A percentile compares a stretch with the other conserved stretches of the same genome.
phyloP scores from a whole-genome alignment of 1,140 invertebrate species.

The Drosophila sproati region DNA sequence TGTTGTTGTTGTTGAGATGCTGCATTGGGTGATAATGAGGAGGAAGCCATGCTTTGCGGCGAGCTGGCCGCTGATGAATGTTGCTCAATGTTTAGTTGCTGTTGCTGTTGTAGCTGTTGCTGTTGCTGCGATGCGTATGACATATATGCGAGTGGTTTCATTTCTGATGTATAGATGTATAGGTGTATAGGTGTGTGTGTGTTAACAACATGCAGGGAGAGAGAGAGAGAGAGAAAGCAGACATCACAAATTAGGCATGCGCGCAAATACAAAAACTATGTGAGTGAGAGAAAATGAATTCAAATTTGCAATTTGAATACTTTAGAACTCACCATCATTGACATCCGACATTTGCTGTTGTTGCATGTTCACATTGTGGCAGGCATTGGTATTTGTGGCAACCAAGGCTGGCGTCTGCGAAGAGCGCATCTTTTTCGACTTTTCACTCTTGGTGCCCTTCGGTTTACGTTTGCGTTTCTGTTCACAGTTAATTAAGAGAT shows the following conservation, averaged over 20 bases:
- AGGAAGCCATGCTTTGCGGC: constrained; percentile 71
- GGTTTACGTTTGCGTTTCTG: constrained; percentile 96
- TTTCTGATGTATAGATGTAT: constrained; percentile 32
- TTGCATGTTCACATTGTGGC: constrained; percentile 43
- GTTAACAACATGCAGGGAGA: constrained; percentile 2
- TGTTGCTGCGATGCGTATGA: constrained; percentile 67
- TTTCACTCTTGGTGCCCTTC: constrained; percentile 86
- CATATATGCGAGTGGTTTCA: constrained; percentile 73
- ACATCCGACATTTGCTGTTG: constrained; percentile 41
- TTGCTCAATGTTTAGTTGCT: constrained; percentile 51
- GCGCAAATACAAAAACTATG: constrained; percentile 31
- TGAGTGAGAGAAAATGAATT: neutral
- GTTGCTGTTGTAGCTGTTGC: constrained; percentile 47
- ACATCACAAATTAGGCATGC: constrained; percentile 79
- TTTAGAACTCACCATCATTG: constrained; percentile 59
- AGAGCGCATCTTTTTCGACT: constrained; percentile 60
- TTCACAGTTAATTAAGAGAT: neutral
- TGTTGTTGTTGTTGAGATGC: constrained; percentile 54
- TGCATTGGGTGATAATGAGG: constrained; percentile 67
- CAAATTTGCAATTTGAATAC: constrained; percentile 2
- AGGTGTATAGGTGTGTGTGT: neutral
- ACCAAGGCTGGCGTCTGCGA: constrained; percentile 33
- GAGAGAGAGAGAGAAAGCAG: constrained; percentile 65
- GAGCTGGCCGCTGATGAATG: constrained; percentile 69
- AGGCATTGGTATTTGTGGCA: constrained; percentile 29